Evolutionary conservation across 1,140 invertebrate genomes (phyloP).

Genomic region (Subanguina moxae): DNA sequence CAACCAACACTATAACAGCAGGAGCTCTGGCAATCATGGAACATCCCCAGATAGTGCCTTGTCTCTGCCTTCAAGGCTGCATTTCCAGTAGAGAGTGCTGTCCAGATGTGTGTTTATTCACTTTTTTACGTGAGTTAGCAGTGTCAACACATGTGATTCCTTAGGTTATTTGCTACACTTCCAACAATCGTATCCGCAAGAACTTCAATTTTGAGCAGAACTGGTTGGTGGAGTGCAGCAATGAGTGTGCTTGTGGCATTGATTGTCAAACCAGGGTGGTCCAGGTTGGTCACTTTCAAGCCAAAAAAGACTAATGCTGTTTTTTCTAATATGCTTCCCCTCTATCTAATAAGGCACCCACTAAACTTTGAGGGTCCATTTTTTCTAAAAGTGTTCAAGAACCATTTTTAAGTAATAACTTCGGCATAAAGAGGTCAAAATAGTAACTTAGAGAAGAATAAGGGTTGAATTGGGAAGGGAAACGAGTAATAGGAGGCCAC

Average conservation of each 20-base stretch:
- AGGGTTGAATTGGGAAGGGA: no score
- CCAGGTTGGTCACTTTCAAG: constrained; percentile 3
- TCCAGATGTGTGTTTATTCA: constrained; percentile 22
- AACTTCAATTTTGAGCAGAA: neutral
- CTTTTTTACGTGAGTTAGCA: constrained; percentile 11
- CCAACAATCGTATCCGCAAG: neutral
- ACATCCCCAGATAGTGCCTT: neutral
- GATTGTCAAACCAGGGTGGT: constrained; percentile 30
- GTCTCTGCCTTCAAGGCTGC: neutral
- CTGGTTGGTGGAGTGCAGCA: constrained; percentile 32
- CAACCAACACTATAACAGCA: neutral
- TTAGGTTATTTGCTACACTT: constrained; percentile 26
- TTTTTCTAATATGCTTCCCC: no score
- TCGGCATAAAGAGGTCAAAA: no score
- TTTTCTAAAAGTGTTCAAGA: no score
- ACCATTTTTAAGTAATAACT: no score
- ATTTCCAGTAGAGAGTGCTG: neutral
- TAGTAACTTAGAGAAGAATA: no score
- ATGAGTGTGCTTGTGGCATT: constrained; percentile 27
- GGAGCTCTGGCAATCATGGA: neutral
- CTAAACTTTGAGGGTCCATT: no score
- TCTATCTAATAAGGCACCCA: no score
- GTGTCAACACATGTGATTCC: no score
- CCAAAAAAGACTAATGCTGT: no score
- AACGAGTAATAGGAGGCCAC: no score